phyloP scores from a whole-genome alignment of 2,113 vertebrate genomes.

The Tylochromis polylepis region DNA sequence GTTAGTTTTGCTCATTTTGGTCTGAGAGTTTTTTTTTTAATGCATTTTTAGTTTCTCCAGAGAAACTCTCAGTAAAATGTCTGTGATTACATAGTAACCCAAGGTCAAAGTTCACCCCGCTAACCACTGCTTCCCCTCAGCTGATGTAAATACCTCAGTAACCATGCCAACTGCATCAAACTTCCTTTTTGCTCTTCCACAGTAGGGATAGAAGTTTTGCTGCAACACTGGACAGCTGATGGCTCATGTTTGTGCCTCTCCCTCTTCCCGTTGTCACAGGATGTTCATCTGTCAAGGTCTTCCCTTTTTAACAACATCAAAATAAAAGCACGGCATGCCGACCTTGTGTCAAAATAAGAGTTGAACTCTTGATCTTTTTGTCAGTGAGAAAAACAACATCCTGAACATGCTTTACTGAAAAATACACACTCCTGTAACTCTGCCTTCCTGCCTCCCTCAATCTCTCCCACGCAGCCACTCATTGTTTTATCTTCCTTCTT shows the following conservation, averaged over 20 bases:
- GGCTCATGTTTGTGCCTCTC: neutral
- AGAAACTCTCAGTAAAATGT: neutral
- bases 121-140: neutral
- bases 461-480: neutral
- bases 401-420: neutral
- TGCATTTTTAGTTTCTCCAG: neutral
- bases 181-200: neutral
- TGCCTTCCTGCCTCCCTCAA: neutral
- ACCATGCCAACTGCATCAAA: neutral
- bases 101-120: neutral
- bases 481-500: neutral
- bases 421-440: neutral
- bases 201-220: neutral
- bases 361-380: conserved; percentile 19
- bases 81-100: neutral
- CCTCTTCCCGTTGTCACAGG: neutral
- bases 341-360: conserved; percentile 30
- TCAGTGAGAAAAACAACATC: conserved; percentile 10
- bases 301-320: neutral
- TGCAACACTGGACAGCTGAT: neutral
- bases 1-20: neutral
- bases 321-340: conserved; percentile 26
- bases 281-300: conserved; percentile 30
- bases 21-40: neutral
- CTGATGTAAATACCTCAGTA: neutral